These are phyloP conservation scores for Acipenser oxyrinchus DNA, from an alignment of 2,797 vertebrate species.

Conservation along the genomic window DNA sequence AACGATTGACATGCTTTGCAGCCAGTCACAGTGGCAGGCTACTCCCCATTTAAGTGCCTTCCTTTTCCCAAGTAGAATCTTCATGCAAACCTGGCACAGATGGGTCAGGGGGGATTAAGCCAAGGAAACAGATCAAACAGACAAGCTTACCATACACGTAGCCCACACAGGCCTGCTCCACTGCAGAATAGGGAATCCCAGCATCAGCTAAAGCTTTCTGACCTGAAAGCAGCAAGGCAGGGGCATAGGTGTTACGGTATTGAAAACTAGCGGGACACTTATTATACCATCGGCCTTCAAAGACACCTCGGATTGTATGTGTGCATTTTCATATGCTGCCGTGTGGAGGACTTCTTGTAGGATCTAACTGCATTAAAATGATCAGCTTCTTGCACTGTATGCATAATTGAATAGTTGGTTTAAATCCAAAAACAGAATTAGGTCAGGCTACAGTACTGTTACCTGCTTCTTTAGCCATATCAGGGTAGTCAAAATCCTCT, in stretches of 20 bases:
- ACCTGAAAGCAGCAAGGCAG: constrained; percentile 48
- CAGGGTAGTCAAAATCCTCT: constrained; percentile 74
- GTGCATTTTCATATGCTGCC: too few species aligned
- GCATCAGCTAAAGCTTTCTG: constrained; percentile 81
- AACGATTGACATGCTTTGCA: too few species aligned
- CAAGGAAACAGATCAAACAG: neutral
- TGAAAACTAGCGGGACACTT: too few species aligned
- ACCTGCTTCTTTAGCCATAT: constrained; percentile 95
- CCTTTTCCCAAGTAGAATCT: too few species aligned
- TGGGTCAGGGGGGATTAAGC: neutral
- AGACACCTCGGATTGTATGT: neutral
- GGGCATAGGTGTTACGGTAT: too few species aligned
- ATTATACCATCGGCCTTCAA: neutral
- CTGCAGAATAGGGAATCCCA: constrained; percentile 71
- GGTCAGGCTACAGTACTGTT: constrained; percentile 15
- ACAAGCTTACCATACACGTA: constrained; percentile 82
- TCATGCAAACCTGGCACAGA: neutral
- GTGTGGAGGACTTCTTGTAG: too few species aligned
- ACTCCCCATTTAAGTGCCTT: too few species aligned
- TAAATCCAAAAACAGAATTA: too few species aligned
- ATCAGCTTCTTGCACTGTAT: too few species aligned
- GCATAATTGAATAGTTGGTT: too few species aligned
- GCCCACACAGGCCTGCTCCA: constrained; percentile 87
- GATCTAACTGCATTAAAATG: too few species aligned
- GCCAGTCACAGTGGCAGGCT: too few species aligned